Base-by-base conservation (phyloP, 2,888 invertebrate species). In the Drosophila fulvimacula region DNA sequence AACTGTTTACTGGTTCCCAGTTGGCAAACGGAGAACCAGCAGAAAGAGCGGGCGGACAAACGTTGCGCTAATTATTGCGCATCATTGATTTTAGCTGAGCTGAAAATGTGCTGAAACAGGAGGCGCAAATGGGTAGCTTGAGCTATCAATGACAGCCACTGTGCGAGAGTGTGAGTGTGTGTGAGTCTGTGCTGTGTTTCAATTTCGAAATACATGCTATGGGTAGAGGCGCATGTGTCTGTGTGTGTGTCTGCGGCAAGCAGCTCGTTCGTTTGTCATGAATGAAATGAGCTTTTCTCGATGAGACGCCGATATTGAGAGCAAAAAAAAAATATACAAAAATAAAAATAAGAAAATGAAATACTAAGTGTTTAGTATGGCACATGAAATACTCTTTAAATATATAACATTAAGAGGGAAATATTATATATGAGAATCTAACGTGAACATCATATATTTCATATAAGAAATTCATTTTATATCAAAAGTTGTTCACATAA, bases 61-160 rank as follows among this genome's bases (percentile, higher is more conserved):
- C 71, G 82, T 46, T 72, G 86, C 69, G 88, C 88, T 85, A 89
- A 85, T 85, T 89, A 82, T 80, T 86, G 90, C 78, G 86, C 90
- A 80, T 80, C 85, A 85, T 82, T 80, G 85, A 82, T 76, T 89
- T 72, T 49, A 57, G 60, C 49, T 56, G 39, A 36, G 56, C 38
- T 36, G 39, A 69, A 56, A 48, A 62, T 17, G 51, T 36, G 52
- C 41, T 41, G 24, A n/a, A 39, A 15, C 41, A 38, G n/a, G 24
- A 17, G 17, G 39, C 21, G 53, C 13, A n/a, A 41, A 38, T 19
- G 56, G 52, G 27, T 17, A 49, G 56, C 58, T 58, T 58, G 32
- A 63, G 61, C 55, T 77, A 88, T 82, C 82, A 88, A 88, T 88
- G 87, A 80, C 81, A 73, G 70, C 61, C 71, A 59, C 83, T 66